Evolutionary conservation across 2,797 vertebrate species (phyloP).

Genomic region (Bovichtus diacanthus): DNA sequence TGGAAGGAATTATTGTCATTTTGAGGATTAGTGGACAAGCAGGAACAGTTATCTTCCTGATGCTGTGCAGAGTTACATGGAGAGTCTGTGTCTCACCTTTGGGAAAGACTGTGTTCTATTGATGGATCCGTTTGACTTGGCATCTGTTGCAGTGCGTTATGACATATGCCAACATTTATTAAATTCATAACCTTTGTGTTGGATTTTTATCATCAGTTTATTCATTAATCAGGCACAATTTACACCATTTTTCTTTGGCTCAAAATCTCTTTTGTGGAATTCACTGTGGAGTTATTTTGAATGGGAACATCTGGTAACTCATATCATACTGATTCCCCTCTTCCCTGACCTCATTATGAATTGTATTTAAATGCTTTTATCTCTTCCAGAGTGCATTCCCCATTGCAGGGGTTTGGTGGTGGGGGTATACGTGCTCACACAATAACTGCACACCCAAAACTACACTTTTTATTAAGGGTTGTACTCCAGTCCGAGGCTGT

Average conservation of each 20-base stretch:
- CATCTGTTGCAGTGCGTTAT: constrained; percentile 41
- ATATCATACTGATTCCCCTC: constrained; percentile 48
- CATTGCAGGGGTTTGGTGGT: constrained; percentile 9
- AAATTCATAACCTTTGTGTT: constrained; percentile 45
- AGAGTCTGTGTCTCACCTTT: constrained; percentile 52
- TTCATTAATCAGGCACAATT: constrained; percentile 58
- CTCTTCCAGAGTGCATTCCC: constrained; percentile 45
- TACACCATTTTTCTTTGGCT: constrained; percentile 40
- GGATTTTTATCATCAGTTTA: constrained; percentile 37
- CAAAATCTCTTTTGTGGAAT: constrained; percentile 48
- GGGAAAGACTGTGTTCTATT: constrained; percentile 29
- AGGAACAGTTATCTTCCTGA: constrained; percentile 58
- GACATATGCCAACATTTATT: constrained; percentile 41
- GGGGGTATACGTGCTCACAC: constrained; percentile 17
- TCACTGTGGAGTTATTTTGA: constrained; percentile 60
- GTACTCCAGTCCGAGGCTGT: background rate
- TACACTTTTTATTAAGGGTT: constrained; percentile 9
- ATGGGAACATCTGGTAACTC: constrained; percentile 73
- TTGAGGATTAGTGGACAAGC: constrained; percentile 74
- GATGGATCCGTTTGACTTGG: constrained; percentile 36
- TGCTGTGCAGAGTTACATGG: constrained; percentile 46
- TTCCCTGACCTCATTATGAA: constrained; percentile 64
- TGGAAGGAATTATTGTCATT: constrained; percentile 82
- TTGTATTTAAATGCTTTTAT: constrained; percentile 59
- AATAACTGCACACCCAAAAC: constrained; percentile 30